Percentiles rank a stretch among this genome's conserved stretches.
Conservation (phyloP, 2,888 invertebrate species). For the Erebia palarica region DNA sequence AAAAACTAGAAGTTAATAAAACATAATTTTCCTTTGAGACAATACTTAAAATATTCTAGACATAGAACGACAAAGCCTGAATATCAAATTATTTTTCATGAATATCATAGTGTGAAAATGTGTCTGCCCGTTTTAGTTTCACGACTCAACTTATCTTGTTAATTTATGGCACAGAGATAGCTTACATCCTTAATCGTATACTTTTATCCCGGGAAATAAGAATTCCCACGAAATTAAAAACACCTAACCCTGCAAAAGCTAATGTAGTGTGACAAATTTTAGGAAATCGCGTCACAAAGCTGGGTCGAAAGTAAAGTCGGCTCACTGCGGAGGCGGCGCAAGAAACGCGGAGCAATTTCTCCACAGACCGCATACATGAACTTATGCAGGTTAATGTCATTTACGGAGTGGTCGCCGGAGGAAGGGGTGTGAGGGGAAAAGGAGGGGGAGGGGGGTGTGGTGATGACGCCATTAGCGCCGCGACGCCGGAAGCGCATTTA, state of each 20-base stretch:
- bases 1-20: background rate
- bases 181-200: too few species aligned
- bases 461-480: slow-evolving; percentile 34
- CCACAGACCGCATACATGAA: slow-evolving; percentile 13
- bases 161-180: too few species aligned
- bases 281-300: background rate
- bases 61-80: too few species aligned
- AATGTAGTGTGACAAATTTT: background rate
- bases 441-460: background rate
- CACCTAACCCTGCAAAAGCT: too few species aligned
- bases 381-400: slow-evolving; percentile 36
- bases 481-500: slow-evolving; percentile 29
- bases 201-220: too few species aligned
- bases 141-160: too few species aligned
- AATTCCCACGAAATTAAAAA: too few species aligned
- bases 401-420: slow-evolving; percentile 26
- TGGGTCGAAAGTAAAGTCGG: background rate
- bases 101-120: too few species aligned
- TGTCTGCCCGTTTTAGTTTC: too few species aligned
- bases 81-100: too few species aligned
- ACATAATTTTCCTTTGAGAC: background rate
- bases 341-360: slow-evolving; percentile 16
- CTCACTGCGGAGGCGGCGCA: background rate
- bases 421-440: too few species aligned
- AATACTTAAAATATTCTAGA: too few species aligned